phyloP scores from a whole-genome alignment of 2,797 vertebrate species.

The Masticophis lateralis region DNA sequence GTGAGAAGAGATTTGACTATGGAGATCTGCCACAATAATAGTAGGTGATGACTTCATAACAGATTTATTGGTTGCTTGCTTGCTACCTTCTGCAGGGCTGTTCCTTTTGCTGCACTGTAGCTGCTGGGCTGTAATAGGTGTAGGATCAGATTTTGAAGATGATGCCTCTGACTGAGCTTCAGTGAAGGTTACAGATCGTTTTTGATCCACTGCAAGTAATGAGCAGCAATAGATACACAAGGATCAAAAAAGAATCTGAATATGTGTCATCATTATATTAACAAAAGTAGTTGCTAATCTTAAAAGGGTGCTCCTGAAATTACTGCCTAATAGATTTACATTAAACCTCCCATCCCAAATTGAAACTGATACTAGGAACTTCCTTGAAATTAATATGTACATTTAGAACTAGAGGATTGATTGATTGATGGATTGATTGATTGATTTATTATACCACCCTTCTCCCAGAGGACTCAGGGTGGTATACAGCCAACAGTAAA shows the following conservation, averaged over 20 bases:
- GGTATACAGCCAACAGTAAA: too few relatives aligned
- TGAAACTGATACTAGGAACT: not conserved
- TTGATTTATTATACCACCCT: too few relatives aligned
- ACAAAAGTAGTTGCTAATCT: not conserved
- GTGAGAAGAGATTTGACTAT: constrained; percentile 65
- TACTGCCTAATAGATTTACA: not conserved
- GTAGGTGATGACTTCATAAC: constrained; percentile 72
- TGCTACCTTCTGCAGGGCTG: constrained; percentile 59
- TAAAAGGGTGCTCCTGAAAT: not conserved
- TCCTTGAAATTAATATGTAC: not conserved
- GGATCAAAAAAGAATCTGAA: not conserved
- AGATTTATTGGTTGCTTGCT: constrained; percentile 68
- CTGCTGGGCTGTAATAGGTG: constrained; percentile 45
- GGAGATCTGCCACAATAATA: constrained; percentile 79
- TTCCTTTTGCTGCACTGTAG: constrained; percentile 53
- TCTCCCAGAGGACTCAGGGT: too few relatives aligned
- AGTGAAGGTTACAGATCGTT: constrained; percentile 94
- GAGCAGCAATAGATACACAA: not conserved
- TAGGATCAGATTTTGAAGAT: constrained; percentile 32
- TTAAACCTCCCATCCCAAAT: not conserved
- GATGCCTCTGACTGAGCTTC: constrained; percentile 79
- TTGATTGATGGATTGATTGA: too few relatives aligned
- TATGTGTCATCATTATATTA: not conserved
- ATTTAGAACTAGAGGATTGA: not conserved
- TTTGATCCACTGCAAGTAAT: constrained; percentile 80